Evolutionary conservation across 2,113 vertebrate species (phyloP).

Genomic region (Chlamydotis undulata): DNA sequence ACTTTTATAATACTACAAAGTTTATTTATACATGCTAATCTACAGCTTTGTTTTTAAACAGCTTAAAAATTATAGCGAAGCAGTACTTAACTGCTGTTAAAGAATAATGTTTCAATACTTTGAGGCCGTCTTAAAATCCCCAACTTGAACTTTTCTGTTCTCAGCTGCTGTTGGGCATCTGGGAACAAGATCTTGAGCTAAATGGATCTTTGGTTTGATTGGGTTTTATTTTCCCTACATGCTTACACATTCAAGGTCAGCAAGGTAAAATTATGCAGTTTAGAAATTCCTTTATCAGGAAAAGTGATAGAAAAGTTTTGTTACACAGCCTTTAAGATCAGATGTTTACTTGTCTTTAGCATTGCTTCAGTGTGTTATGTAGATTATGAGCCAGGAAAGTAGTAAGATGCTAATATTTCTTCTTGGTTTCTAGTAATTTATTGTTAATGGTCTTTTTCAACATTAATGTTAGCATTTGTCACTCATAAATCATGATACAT

Average conservation of each 20-base stretch:
- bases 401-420: background rate
- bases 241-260: background rate
- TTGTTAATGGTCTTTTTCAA: background rate
- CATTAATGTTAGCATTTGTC: background rate
- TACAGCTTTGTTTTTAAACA: background rate
- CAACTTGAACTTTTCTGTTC: background rate
- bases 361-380: background rate
- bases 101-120: background rate
- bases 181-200: background rate
- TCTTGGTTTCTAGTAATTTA: background rate
- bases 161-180: background rate
- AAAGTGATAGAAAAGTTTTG: background rate
- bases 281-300: background rate
- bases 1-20: background rate
- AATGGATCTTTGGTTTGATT: background rate
- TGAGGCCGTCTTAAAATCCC: background rate
- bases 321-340: background rate
- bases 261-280: background rate
- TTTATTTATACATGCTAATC: background rate
- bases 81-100: background rate
- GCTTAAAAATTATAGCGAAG: background rate
- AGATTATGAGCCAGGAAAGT: background rate
- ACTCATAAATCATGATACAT: background rate
- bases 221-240: background rate
- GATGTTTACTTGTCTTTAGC: background rate